Evolutionary conservation across 2,113 vertebrate species (phyloP).

Genomic region (Aleadryas rufinucha): DNA sequence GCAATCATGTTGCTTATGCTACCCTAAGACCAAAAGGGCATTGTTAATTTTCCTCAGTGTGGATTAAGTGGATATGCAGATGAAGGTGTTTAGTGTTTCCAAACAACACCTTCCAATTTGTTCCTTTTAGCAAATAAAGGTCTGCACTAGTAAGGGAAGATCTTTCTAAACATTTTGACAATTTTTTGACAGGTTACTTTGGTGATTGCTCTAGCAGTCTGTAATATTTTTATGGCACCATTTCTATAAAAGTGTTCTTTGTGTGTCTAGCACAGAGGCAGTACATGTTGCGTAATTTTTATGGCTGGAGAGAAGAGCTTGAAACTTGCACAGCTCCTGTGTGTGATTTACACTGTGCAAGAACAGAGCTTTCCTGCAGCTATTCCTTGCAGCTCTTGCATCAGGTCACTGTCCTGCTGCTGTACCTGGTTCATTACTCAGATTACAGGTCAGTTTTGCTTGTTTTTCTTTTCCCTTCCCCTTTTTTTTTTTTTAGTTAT

Average conservation of each 20-base stretch:
- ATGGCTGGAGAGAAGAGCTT: constrained; percentile 3
- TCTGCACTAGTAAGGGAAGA: not conserved
- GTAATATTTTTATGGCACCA: not conserved
- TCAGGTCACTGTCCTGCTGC: not conserved
- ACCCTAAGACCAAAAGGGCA: not conserved
- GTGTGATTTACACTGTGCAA: not conserved
- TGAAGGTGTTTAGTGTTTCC: not conserved
- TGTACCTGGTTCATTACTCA: not conserved
- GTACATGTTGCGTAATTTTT: not conserved
- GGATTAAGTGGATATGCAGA: not conserved
- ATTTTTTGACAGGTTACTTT: constrained; percentile 35
- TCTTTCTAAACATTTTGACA: constrained; percentile 43
- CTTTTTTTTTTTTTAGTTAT: not conserved
- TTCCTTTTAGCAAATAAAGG: constrained; percentile 1
- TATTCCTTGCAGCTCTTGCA: not conserved
- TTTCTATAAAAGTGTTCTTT: constrained; percentile 15
- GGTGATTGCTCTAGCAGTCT: constrained; percentile 2
- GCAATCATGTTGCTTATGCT: not conserved
- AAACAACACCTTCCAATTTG: not conserved
- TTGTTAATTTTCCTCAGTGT: not conserved
- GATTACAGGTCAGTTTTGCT: not conserved
- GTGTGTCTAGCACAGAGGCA: not conserved
- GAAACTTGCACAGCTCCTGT: not conserved
- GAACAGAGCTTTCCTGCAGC: not conserved
- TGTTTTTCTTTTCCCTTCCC: not conserved